Percentiles rank a stretch among this genome's conserved stretches.
phyloP scores from a whole-genome alignment of 2,113 vertebrate species.

The Megalops atlanticus region DNA sequence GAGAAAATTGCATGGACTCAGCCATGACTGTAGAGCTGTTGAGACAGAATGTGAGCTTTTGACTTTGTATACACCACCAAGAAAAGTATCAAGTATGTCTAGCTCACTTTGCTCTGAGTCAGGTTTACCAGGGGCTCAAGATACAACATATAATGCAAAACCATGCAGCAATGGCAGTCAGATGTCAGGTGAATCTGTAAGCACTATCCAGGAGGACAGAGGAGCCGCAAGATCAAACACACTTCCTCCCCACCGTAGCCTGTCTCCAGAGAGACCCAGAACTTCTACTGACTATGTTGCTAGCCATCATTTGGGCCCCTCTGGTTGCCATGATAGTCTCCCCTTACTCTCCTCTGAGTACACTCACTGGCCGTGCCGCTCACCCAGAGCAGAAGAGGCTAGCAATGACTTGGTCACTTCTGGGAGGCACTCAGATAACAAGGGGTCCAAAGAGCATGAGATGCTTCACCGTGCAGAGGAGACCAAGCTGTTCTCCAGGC shows the following conservation, averaged over 20 bases:
- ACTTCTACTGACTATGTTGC: neutral
- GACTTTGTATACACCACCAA: slow-evolving; percentile 16
- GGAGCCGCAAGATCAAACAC: neutral
- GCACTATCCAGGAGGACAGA: slow-evolving; percentile 28
- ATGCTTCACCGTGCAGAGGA: slow-evolving; percentile 22
- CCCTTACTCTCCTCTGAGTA: slow-evolving; percentile 8
- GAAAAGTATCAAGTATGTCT: slow-evolving; percentile 31
- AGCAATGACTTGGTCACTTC: slow-evolving; percentile 42
- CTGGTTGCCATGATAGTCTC: slow-evolving; percentile 42
- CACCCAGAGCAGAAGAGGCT: slow-evolving; percentile 24
- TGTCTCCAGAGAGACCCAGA: slow-evolving; percentile 17
- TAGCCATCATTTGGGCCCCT: accelerated
- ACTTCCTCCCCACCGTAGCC: slow-evolving; percentile 30
- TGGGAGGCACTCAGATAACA: slow-evolving; percentile 21
- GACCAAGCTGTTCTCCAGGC: neutral
- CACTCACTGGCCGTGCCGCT: slow-evolving; percentile 22
- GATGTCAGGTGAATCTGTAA: slow-evolving; percentile 2
- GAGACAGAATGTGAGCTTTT: neutral
- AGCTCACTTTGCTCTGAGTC: slow-evolving; percentile 43
- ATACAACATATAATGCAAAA: neutral
- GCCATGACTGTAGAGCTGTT: too few species aligned
- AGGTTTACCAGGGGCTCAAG: neutral
- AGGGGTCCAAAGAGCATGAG: neutral
- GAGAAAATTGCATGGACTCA: neutral
- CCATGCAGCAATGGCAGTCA: slow-evolving; percentile 28